These are phyloP conservation scores for Danio jaintianensis DNA, from an alignment of 2,797 vertebrate species.

Conservation along the genomic window DNA sequence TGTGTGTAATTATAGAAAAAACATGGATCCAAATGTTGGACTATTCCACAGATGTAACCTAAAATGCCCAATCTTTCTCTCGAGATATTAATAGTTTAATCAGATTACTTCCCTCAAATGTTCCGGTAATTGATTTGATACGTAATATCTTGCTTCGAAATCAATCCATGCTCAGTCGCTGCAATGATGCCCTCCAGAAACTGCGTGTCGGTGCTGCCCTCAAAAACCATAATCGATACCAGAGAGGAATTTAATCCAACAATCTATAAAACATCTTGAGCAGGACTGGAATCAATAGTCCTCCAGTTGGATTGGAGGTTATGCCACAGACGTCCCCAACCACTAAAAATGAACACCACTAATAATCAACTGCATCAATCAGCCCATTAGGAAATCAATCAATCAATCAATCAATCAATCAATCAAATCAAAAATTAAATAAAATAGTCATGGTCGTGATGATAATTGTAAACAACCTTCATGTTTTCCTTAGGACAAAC, in stretches of 20 bases:
- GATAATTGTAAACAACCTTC: constrained; percentile 21
- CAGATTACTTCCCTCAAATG: constrained; percentile 40
- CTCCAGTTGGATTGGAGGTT: constrained; percentile 72
- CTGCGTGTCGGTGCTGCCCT: constrained; percentile 60
- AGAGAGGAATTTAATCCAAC: constrained; percentile 65
- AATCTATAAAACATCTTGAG: constrained; percentile 72
- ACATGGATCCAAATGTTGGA: neutral
- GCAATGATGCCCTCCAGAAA: constrained; percentile 60
- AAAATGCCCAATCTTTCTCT: constrained; percentile 73
- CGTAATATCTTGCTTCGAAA: constrained; percentile 57
- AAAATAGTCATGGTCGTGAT: neutral
- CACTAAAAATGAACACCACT: constrained; percentile 36
- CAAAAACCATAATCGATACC: constrained; percentile 71
- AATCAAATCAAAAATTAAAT: neutral
- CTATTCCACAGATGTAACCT: constrained; percentile 57
- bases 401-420: neutral
- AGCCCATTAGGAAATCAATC: constrained; percentile 15
- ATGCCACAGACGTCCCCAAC: constrained; percentile 64
- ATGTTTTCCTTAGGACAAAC: constrained; percentile 23
- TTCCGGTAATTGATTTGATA: constrained; percentile 67
- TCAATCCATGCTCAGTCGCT: constrained; percentile 65
- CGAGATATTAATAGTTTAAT: constrained; percentile 58
- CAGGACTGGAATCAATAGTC: constrained; percentile 69
- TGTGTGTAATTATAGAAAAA: constrained; percentile 38
- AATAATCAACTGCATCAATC: constrained; percentile 51